Evolutionary conservation across 2,797 vertebrate genomes (phyloP), one percentile per base, ranked within the genome.

Genomic region (Phrynocephalus vlangalii): DNA sequence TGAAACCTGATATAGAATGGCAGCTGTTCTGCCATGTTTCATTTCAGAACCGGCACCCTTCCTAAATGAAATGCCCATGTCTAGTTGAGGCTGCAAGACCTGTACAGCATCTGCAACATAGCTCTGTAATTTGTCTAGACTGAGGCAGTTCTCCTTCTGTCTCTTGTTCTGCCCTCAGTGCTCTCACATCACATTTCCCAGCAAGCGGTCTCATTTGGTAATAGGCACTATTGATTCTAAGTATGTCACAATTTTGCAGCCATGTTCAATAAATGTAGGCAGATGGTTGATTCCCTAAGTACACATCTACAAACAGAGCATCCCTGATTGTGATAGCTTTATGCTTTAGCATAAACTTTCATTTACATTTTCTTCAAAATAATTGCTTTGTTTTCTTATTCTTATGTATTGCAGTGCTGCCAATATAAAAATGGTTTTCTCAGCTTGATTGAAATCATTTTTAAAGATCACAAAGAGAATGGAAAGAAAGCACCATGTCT

Each of bases 371-470:
- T n/a, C 50, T 13, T 10, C n/a, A 52, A 77, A 52, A 15, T 79
- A 75, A 67, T 48, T 79, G 80, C 70, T 84, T 77, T 30, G n/a
- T 78, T 77, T 8, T 76, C 8, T 86, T 85, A 56, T 20, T 76
- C 8, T 86, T 85, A 56, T 20, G 24, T 9, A 56, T 44, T 10
- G 28, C n/a, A 3, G 16, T 6, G 2, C 87, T 93, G 3, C 2
- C 82, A 63, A 63, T 38, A 28, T 33, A 79, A 89, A 86, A 77
- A 44, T 68, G 22, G 20, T 81, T 81, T 80, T 76, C 76, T 70
- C 85, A 93, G 60, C 15, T 78, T 28, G 82, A 70, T 6, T 63
- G 60, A 83, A 24, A 72, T 22, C 70, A 77, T 22, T 84, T 79
- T 83, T 33, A 86, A 88, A 38, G 28, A 56, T 75, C 66, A 79